Conservation (phyloP, 2,797 vertebrate genomes). For the Melanotaenia trifasciata region DNA sequence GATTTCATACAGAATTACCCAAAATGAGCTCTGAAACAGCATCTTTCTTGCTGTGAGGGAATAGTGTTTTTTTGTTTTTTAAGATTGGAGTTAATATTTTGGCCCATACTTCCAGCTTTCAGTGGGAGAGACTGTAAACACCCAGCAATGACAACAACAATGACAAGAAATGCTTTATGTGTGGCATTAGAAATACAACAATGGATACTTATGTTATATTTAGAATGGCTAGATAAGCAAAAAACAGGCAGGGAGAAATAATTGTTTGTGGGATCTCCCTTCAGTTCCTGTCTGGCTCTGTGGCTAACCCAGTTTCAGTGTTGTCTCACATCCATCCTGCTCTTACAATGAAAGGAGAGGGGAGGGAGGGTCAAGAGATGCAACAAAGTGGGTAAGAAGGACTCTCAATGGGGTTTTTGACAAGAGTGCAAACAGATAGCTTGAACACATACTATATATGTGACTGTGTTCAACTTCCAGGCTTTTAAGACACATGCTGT, state of each 20-base stretch:
- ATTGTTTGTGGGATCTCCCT: conserved; percentile 74
- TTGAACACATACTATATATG: background rate
- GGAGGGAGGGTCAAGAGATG: conserved; percentile 36
- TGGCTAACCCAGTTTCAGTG: conserved; percentile 64
- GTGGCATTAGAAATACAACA: conserved; percentile 58
- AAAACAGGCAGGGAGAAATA: conserved; percentile 54
- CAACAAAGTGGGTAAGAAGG: conserved; percentile 24
- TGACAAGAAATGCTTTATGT: conserved; percentile 67
- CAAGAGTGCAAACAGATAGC: background rate
- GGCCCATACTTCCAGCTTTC: conserved; percentile 57
- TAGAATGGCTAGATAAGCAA: conserved; percentile 69
- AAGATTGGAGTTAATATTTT: conserved; percentile 59
- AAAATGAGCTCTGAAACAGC: background rate
- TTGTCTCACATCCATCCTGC: conserved; percentile 74
- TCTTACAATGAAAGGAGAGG: conserved; percentile 68
- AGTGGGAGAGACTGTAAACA: conserved; percentile 57
- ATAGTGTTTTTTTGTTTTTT: background rate
- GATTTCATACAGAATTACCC: background rate
- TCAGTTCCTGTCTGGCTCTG: conserved; percentile 74
- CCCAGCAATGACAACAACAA: conserved; percentile 57
- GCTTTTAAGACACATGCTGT: conserved; percentile 32
- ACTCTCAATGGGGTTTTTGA: conserved; percentile 22
- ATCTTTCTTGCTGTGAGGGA: background rate
- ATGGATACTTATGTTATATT: conserved; percentile 70
- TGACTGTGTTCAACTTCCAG: conserved; percentile 16